Base-by-base conservation (phyloP, 2,888 invertebrate species). In the Perizoma affinitatum region DNA sequence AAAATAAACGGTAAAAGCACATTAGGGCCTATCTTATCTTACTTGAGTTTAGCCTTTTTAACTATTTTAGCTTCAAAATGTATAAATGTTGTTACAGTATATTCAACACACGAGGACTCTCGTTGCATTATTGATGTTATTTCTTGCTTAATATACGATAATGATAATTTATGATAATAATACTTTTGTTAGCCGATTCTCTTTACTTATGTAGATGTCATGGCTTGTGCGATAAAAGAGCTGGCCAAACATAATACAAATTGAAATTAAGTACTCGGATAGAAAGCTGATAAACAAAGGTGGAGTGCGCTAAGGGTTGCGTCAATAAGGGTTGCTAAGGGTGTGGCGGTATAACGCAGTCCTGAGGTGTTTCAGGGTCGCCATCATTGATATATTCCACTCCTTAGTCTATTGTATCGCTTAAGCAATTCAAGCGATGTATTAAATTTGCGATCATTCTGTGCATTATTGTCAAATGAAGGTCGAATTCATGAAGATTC, bases 231-330 rank as follows among this genome's bases (percentile, higher is more conserved):
- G 43, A 43, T 50, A 33, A 53, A 44, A 41, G 36, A 54, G 41
- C 47, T 3, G 43, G 46, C 51, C 53, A 58, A 52, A 48, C 47
- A 61, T 57, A 51, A 65, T 65, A 63, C 65, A 67, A 69, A 63
- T 66, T 72, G 63, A 68, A 65, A 66, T 66, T 71, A 69, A 7
- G 73, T 81, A 79, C 75, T 84, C 78, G 73, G 76, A 83, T 80
- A 82, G 79, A 85, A 81, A 79, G 73, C 72, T 76, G 82, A 86
- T 86, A 88, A 88, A 90, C 87, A 86, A 85, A 84, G 89, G 89
- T 83, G 85, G 80, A 84, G 86, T 81, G 73, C 69, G 78, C 71
- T 76, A 78, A 74, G 76, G 73, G 72, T 82, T 82, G 77, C 82
- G 88, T 87, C 88, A 88, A 83, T 83, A 82, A 82, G 81, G 80